A percentile compares a stretch with the other conserved stretches of the same genome.
phyloP scores from a whole-genome alignment of 2,113 vertebrate species.

The Gracilinanus agilis region DNA sequence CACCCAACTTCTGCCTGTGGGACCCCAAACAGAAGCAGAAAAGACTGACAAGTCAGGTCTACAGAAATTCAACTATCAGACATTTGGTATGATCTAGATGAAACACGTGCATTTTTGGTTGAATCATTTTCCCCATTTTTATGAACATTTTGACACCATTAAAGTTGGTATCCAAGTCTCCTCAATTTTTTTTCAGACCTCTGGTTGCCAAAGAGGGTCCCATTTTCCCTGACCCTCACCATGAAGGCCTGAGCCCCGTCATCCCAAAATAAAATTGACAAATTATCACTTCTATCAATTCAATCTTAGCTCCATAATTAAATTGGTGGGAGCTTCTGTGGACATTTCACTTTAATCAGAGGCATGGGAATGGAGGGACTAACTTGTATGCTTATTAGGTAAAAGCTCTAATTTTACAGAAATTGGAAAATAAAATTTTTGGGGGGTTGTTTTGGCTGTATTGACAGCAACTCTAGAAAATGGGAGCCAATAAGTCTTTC shows the following conservation, averaged over 20 bases:
- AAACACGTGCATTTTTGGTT: conserved; percentile 1
- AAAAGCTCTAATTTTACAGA: too few relatives aligned
- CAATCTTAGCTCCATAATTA: too few relatives aligned
- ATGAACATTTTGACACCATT: neutral
- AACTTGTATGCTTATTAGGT: too few relatives aligned
- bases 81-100: conserved; percentile 4
- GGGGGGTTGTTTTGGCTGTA: neutral
- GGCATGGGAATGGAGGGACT: too few relatives aligned
- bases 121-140: neutral
- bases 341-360: too few relatives aligned
- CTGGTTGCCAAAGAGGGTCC: neutral
- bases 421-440: too few relatives aligned
- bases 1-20: neutral
- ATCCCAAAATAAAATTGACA: neutral
- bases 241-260: neutral
- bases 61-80: neutral
- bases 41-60: neutral
- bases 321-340: too few relatives aligned
- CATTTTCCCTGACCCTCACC: neutral
- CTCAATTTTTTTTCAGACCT: neutral
- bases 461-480: neutral
- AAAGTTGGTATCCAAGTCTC: neutral
- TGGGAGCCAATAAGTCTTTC: neutral
- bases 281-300: too few relatives aligned
- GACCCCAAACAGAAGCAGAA: neutral